A percentile compares a stretch with the other conserved stretches of the same genome.
These are phyloP conservation scores for Fulmarus glacialis DNA, from an alignment of 2,113 vertebrate genomes.

Conservation along the genomic window DNA sequence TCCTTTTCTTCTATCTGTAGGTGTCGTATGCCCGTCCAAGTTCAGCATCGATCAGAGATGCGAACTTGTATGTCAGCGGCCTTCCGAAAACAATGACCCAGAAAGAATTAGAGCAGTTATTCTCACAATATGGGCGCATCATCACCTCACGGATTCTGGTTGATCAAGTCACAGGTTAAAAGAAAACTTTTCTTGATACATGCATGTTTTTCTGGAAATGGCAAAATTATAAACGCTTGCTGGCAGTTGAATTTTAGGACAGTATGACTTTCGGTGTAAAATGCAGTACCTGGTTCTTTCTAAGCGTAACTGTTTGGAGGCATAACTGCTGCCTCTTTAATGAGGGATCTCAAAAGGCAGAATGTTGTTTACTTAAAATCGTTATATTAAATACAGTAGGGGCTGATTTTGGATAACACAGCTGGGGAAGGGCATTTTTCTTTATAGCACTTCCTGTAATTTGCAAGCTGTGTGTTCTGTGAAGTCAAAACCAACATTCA, in stretches of 20 bases:
- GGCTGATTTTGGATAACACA: background rate
- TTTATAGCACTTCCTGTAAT: background rate
- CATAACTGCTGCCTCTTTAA: background rate
- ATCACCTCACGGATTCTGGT: constrained; percentile 99
- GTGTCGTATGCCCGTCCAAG: constrained; percentile 98
- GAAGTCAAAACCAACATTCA: background rate
- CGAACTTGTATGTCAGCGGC: constrained; percentile 98
- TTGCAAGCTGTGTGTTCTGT: background rate
- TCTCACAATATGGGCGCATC: constrained; percentile 99
- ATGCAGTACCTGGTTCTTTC: background rate
- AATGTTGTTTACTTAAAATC: background rate
- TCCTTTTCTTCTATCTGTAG: constrained; percentile 65
- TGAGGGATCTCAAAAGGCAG: background rate
- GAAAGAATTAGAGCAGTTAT: constrained; percentile 99
- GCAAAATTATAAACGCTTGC: background rate
- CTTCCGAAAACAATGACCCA: constrained; percentile 99
- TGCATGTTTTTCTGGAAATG: background rate
- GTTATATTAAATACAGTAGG: background rate
- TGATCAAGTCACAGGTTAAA: constrained; percentile 98
- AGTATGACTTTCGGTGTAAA: accelerated
- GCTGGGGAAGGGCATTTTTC: background rate
- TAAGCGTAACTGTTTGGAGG: background rate
- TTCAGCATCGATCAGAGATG: constrained; percentile 98
- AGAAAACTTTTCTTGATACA: background rate
- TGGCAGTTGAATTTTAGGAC: background rate